Conservation (phyloP, 2,797 vertebrate genomes). For the Sebastes trivittatus region DNA sequence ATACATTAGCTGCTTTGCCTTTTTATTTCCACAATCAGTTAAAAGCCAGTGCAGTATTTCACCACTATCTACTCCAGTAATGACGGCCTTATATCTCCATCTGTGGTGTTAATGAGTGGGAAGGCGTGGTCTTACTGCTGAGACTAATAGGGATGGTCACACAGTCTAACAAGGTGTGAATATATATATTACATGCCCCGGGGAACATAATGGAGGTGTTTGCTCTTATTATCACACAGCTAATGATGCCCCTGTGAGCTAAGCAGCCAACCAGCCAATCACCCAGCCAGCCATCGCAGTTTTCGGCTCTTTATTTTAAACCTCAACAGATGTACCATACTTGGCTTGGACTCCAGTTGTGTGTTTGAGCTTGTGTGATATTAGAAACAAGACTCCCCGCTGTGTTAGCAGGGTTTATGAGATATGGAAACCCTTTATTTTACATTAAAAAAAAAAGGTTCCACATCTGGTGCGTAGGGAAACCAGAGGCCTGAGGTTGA, state of each 20-base stretch:
- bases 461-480: neutral
- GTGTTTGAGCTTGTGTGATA: constrained; percentile 8
- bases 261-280: neutral
- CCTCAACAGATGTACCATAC: constrained; percentile 5
- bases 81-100: constrained; percentile 40
- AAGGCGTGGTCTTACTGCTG: constrained; percentile 29
- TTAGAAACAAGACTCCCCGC: constrained; percentile 23
- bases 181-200: constrained; percentile 31
- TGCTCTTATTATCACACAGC: constrained; percentile 52
- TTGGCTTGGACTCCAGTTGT: constrained; percentile 13
- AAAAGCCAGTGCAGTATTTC: constrained; percentile 35
- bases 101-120: constrained; percentile 56
- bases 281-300: neutral
- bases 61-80: constrained; percentile 23
- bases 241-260: constrained; percentile 32
- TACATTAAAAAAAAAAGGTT: neutral
- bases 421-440: constrained; percentile 29
- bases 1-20: constrained; percentile 7
- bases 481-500: neutral
- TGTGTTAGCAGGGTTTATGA: constrained; percentile 8
- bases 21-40: constrained; percentile 43
- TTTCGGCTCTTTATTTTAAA: constrained; percentile 27
- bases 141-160: constrained; percentile 49
- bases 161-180: constrained; percentile 61
- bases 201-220: constrained; percentile 49